phyloP scores from a whole-genome alignment of 2,888 invertebrate species.

The Steromphala cineraria region DNA sequence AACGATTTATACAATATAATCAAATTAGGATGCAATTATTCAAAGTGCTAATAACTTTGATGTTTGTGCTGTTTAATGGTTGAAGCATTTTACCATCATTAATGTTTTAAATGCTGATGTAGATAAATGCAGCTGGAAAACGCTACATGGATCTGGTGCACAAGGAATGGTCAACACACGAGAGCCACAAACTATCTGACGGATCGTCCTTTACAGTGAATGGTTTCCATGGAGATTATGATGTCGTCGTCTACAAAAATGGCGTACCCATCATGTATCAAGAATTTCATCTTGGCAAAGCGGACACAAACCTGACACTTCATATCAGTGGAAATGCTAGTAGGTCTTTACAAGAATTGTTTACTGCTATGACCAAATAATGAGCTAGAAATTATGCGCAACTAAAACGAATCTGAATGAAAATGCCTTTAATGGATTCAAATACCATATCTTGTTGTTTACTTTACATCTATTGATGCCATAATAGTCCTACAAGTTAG shows the following conservation, averaged over 20 bases:
- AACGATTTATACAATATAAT: no score
- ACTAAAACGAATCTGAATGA: no score
- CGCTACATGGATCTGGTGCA: conserved; percentile 43
- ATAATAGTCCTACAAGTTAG: no score
- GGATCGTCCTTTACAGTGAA: conserved; percentile 29
- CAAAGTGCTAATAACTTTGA: no score
- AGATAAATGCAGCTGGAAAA: conserved; percentile 52
- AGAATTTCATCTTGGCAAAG: conserved; percentile 29
- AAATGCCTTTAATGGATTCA: no score
- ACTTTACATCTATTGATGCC: no score
- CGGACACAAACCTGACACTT: conserved; percentile 26
- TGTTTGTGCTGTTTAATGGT: no score
- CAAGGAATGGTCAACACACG: conserved; percentile 48
- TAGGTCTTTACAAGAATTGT: neutral
- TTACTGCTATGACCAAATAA: no score
- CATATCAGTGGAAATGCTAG: conserved; percentile 31
- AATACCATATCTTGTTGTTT: no score
- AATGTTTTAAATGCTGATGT: neutral
- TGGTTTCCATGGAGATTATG: conserved; percentile 55
- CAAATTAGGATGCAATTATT: no score
- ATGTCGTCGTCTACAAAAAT: conserved; percentile 39
- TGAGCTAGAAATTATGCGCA: no score
- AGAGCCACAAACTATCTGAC: conserved; percentile 22
- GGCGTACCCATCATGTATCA: conserved; percentile 30
- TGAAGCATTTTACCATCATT: no score